Conservation (phyloP, 2,888 invertebrate species). For the Dicranocentrus wangi region DNA sequence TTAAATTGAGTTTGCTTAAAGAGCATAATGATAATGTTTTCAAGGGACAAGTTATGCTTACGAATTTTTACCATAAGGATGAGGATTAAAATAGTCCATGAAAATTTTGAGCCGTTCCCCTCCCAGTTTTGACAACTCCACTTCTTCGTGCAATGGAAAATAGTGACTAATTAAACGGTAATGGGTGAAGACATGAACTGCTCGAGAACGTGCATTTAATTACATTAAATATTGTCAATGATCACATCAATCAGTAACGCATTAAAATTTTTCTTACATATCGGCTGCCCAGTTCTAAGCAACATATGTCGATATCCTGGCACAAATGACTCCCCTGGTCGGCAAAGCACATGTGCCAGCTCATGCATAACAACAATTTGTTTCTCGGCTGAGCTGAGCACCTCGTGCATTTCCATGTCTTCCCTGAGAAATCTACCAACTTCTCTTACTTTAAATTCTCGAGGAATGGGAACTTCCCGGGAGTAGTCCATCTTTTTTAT, state of each 20-base stretch:
- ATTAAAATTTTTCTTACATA: constrained; percentile 29
- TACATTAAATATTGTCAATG: constrained; percentile 4
- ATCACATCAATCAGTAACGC: not conserved
- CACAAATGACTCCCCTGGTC: constrained; percentile 46
- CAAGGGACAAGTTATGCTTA: too few species aligned
- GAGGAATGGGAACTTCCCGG: not conserved
- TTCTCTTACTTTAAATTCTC: constrained; percentile 42
- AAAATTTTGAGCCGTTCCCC: constrained; percentile 50
- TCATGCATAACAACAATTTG: constrained; percentile 59
- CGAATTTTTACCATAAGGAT: constrained; percentile 49
- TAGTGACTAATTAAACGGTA: constrained; percentile 34
- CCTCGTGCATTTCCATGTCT: constrained; percentile 31
- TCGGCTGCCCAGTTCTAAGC: constrained; percentile 40
- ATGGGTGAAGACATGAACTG: constrained; percentile 28
- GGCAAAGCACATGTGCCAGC: constrained; percentile 16
- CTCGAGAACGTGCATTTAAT: too few species aligned
- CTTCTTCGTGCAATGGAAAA: constrained; percentile 53
- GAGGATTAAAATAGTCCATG: constrained; percentile 9
- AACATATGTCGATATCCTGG: constrained; percentile 45
- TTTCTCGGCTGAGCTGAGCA: constrained; percentile 55
- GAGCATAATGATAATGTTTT: not conserved
- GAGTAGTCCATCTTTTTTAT: constrained; percentile 53
- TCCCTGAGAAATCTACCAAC: constrained; percentile 35
- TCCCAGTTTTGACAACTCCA: constrained; percentile 34
- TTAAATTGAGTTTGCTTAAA: not conserved